Conservation (phyloP, 2,888 invertebrate genomes). For the Brenthis ino region DNA sequence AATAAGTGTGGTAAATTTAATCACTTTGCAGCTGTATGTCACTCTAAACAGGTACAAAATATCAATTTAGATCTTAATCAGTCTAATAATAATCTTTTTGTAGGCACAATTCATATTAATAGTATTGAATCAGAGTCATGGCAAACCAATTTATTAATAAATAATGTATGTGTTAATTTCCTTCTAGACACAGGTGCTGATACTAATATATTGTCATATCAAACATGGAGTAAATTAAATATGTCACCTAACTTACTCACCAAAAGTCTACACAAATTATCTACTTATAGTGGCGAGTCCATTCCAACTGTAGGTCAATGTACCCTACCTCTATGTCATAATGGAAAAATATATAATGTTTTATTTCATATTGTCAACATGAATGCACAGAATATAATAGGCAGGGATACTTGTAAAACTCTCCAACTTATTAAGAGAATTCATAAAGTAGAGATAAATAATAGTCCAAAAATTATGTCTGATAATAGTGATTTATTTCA, state of each 20-base stretch:
- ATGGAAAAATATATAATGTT: constrained; percentile 1
- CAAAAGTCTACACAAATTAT: neutral
- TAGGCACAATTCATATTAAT: constrained; percentile 11
- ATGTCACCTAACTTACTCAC: neutral
- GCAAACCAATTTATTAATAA: neutral
- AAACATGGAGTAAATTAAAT: neutral
- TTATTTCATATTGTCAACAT: constrained; percentile 16
- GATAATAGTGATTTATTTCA: constrained; percentile 18
- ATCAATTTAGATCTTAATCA: neutral
- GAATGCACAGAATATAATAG: constrained; percentile 4
- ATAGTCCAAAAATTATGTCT: neutral
- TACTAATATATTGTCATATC: neutral
- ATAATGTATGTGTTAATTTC: neutral
- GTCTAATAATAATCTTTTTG: neutral
- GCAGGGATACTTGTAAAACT: constrained; percentile 6
- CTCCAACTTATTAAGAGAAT: constrained; percentile 15
- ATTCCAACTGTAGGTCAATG: constrained; percentile 24
- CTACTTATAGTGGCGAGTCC: too few species aligned
- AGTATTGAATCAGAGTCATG: constrained; percentile 15
- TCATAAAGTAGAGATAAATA: neutral
- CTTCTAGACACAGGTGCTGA: neutral
- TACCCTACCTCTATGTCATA: neutral
- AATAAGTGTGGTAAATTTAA: constrained; percentile 26
- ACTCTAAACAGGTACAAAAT: neutral
- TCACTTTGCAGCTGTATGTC: constrained; percentile 14